A percentile compares a stretch with the other conserved stretches of the same genome.
Evolutionary conservation across 2,113 vertebrate genomes (phyloP).

Genomic region (Hippocampus barbouri): DNA sequence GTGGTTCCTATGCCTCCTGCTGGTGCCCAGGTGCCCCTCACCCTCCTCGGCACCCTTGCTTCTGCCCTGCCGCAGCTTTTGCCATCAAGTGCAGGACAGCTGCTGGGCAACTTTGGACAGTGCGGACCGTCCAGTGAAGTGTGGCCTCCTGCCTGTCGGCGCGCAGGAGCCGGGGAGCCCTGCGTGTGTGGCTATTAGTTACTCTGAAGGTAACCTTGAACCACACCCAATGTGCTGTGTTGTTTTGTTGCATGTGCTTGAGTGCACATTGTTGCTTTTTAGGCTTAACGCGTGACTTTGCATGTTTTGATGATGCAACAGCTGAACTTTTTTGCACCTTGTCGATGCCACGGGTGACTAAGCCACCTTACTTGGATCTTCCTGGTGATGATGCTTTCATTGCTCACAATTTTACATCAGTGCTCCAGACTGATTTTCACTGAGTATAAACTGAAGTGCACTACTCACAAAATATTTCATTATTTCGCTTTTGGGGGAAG

Average conservation of each 20-base stretch:
- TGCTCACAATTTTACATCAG: background rate
- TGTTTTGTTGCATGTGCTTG: conserved; percentile 2
- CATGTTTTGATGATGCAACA: background rate
- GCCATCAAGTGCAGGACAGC: conserved; percentile 78
- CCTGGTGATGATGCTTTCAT: background rate
- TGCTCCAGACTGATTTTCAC: background rate
- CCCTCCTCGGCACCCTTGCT: conserved; percentile 2
- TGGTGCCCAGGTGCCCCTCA: conserved; percentile 73
- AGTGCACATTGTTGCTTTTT: background rate
- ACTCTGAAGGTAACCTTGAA: conserved; percentile 69
- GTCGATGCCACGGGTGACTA: background rate
- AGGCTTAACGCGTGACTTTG: background rate
- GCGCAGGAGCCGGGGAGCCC: conserved; percentile 68
- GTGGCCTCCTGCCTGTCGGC: conserved; percentile 76
- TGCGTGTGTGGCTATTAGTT: conserved; percentile 74
- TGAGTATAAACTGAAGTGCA: background rate
- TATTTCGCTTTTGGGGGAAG: background rate
- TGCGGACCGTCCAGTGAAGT: conserved; percentile 77
- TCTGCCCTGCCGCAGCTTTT: conserved; percentile 84
- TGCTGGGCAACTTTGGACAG: conserved; percentile 78
- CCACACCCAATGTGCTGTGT: conserved; percentile 39
- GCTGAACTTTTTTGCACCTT: background rate
- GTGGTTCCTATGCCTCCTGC: conserved; percentile 87
- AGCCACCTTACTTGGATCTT: background rate
- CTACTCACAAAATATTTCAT: background rate